These are phyloP conservation scores for Malurus elegans DNA, from an alignment of 2,113 vertebrate genomes.

Conservation along the genomic window DNA sequence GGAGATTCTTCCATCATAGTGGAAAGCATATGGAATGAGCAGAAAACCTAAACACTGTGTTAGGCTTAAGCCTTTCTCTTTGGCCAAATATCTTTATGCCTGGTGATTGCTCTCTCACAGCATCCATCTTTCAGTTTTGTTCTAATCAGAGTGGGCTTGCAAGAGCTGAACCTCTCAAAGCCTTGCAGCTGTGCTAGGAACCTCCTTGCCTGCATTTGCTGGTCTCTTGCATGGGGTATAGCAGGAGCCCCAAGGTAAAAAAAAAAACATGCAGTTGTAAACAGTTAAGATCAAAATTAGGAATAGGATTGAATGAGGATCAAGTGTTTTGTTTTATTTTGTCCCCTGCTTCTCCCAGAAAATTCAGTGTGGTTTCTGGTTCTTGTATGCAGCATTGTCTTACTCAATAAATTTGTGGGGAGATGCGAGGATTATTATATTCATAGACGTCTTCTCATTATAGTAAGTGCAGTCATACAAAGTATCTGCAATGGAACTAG, in stretches of 20 bases:
- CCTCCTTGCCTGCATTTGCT: not conserved
- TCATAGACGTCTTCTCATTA: not conserved
- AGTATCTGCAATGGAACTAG: not conserved
- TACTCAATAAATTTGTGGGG: not conserved
- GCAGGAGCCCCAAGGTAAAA: not conserved
- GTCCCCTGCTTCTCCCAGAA: not conserved
- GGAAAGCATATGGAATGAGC: not conserved
- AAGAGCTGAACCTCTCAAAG: not conserved
- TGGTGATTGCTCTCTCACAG: not conserved
- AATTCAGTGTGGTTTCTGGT: not conserved
- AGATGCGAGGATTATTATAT: not conserved
- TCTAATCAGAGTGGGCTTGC: not conserved
- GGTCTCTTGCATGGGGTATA: not conserved
- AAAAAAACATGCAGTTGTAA: not conserved
- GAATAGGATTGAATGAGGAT: not conserved
- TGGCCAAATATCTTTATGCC: not conserved
- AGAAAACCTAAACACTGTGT: not conserved
- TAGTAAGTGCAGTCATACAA: not conserved
- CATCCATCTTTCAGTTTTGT: not conserved
- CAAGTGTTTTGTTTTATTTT: not conserved
- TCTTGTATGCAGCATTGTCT: not conserved
- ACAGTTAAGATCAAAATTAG: not conserved
- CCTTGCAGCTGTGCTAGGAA: not conserved
- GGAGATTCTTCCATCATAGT: not conserved
- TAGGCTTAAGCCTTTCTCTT: not conserved